Evolutionary conservation across 1,140 invertebrate species (phyloP).

Genomic region (Mactra quadrangularis): DNA sequence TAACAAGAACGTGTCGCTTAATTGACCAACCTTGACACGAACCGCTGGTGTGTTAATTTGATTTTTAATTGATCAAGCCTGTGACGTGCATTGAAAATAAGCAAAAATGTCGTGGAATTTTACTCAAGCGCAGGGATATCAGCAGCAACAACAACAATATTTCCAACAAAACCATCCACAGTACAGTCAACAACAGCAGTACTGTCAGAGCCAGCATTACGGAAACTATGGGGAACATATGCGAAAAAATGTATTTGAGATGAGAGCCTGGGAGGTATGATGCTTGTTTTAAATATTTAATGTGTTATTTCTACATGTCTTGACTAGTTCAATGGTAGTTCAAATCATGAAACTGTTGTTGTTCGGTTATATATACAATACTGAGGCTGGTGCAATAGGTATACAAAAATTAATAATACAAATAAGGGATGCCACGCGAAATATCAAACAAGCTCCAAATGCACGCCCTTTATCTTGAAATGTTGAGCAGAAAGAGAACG

Average conservation of each 20-base stretch:
- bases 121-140: background rate
- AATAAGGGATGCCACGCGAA: no score
- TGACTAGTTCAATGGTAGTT: no score
- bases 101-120: slow-evolving; percentile 40
- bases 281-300: background rate
- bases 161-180: slow-evolving; percentile 74
- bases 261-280: slow-evolving; percentile 75
- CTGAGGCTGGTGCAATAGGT: no score
- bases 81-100: background rate
- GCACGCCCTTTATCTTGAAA: no score
- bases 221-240: slow-evolving; percentile 73
- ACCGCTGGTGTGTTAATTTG: no score
- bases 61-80: background rate
- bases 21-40: no score
- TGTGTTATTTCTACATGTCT: no score
- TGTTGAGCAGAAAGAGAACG: no score
- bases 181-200: slow-evolving; percentile 20
- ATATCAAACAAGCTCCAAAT: no score
- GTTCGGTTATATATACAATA: no score
- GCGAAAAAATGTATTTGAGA: slow-evolving; percentile 72
- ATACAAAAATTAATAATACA: background rate
- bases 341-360: no score
- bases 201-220: slow-evolving; percentile 71
- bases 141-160: slow-evolving; percentile 60
- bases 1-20: background rate